Conservation (phyloP, 2,888 invertebrate genomes). For the Fragum fragum region DNA sequence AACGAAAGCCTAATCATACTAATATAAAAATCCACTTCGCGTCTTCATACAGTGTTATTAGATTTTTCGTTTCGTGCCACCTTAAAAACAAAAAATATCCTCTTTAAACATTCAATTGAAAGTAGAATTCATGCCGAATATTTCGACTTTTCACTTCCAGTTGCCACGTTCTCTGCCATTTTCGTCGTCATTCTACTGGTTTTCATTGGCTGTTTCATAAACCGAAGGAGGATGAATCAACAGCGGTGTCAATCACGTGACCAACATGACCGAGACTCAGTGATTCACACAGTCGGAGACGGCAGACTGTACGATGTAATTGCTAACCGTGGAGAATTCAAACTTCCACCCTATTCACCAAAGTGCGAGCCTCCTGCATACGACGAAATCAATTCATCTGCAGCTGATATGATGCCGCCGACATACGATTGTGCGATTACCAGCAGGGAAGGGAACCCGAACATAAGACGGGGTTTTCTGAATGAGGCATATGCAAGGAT, state of each 20-base stretch:
- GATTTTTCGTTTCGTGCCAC: too few relatives aligned
- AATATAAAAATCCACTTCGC: too few relatives aligned
- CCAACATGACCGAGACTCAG: not conserved
- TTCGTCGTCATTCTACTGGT: not conserved
- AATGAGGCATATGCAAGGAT: not conserved
- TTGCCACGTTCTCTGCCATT: slow-evolving; percentile 11
- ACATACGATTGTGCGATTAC: not conserved
- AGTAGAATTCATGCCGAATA: too few relatives aligned
- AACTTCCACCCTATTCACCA: slow-evolving; percentile 6
- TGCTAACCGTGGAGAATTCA: not conserved
- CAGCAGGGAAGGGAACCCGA: too few relatives aligned
- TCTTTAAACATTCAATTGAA: too few relatives aligned
- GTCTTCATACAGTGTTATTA: too few relatives aligned
- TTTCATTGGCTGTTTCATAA: slow-evolving; percentile 16
- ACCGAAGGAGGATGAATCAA: not conserved
- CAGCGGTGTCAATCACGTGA: not conserved
- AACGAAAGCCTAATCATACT: too few relatives aligned
- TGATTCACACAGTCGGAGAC: not conserved
- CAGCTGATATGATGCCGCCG: not conserved
- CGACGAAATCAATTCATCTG: slow-evolving; percentile 1
- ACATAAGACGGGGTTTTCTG: not conserved
- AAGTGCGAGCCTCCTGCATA: not conserved
- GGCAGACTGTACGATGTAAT: not conserved
- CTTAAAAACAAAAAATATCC: too few relatives aligned
- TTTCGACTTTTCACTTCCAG: too few relatives aligned